These are phyloP conservation scores for Ypsolopha sequella DNA, from an alignment of 2,888 invertebrate genomes.

Conservation along the genomic window DNA sequence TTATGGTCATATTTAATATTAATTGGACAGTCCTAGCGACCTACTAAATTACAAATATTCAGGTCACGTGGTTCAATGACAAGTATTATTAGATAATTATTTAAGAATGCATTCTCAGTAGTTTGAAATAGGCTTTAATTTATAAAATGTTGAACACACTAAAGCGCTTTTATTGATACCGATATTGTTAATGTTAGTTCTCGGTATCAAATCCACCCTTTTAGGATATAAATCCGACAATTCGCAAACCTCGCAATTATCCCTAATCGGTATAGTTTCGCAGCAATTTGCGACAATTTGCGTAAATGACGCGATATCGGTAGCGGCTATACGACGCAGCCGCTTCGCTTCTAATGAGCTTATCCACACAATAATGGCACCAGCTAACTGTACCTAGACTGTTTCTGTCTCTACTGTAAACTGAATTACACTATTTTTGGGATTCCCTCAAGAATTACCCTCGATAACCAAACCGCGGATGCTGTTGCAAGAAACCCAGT, in stretches of 20 bases:
- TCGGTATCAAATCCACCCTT: not conserved
- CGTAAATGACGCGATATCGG: constrained; percentile 38
- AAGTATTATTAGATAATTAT: not conserved
- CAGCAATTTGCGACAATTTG: constrained; percentile 51
- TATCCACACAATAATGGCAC: constrained; percentile 23
- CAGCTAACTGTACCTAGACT: no score
- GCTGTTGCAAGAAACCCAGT: no score
- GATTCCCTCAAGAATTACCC: no score
- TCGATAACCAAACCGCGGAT: no score
- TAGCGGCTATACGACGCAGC: constrained; percentile 19
- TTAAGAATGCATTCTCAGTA: not conserved
- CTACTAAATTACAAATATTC: not conserved
- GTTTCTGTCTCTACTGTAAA: no score
- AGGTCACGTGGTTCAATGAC: not conserved
- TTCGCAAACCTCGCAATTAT: constrained; percentile 50
- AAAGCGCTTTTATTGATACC: not conserved
- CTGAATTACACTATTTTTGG: no score
- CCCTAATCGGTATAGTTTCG: constrained; percentile 51
- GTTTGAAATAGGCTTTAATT: no score
- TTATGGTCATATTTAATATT: not conserved
- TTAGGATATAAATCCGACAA: constrained; percentile 18
- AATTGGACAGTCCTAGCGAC: not conserved
- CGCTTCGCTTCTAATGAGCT: constrained; percentile 43
- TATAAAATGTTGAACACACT: no score
- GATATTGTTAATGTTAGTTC: not conserved